Conservation (phyloP, 2,888 invertebrate genomes). For the Dryocosmus kuriphilus region DNA sequence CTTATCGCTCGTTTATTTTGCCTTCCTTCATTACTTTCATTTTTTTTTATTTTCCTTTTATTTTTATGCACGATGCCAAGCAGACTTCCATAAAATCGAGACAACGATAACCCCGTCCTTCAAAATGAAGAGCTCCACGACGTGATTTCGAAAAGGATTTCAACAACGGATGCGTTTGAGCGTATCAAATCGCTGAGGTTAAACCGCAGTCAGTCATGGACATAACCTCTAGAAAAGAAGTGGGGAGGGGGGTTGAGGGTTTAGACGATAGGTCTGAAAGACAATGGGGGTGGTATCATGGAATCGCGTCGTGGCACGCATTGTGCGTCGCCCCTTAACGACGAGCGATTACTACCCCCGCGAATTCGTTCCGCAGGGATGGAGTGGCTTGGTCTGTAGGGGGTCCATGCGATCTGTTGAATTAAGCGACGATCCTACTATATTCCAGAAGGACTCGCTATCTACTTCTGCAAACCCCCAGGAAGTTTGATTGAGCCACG, state of each 20-base stretch:
- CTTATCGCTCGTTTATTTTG: not conserved
- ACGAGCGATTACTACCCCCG: constrained; percentile 70
- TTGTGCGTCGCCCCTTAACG: constrained; percentile 71
- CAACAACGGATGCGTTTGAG: constrained; percentile 74
- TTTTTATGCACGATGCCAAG: constrained; percentile 21
- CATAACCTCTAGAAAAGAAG: constrained; percentile 53
- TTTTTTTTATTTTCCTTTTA: not conserved
- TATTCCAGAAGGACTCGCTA: constrained; percentile 49
- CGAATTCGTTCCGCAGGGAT: constrained; percentile 59
- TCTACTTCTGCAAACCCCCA: constrained; percentile 34
- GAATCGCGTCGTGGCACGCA: constrained; percentile 74
- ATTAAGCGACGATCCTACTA: constrained; percentile 56
- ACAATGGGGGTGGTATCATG: constrained; percentile 74
- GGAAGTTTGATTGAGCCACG: constrained; percentile 37
- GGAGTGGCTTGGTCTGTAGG: constrained; percentile 34
- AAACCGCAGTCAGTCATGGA: constrained; percentile 72
- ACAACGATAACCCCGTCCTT: not conserved
- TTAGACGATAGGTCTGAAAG: constrained; percentile 60
- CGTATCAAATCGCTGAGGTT: constrained; percentile 73
- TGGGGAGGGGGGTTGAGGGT: constrained; percentile 49
- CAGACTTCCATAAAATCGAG: constrained; percentile 22
- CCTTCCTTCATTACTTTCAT: not conserved
- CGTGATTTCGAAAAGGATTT: constrained; percentile 53
- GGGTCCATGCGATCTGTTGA: constrained; percentile 59
- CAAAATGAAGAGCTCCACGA: constrained; percentile 25